phyloP scores from a whole-genome alignment of 2,888 invertebrate genomes.

The Hyposoter dolosus region DNA sequence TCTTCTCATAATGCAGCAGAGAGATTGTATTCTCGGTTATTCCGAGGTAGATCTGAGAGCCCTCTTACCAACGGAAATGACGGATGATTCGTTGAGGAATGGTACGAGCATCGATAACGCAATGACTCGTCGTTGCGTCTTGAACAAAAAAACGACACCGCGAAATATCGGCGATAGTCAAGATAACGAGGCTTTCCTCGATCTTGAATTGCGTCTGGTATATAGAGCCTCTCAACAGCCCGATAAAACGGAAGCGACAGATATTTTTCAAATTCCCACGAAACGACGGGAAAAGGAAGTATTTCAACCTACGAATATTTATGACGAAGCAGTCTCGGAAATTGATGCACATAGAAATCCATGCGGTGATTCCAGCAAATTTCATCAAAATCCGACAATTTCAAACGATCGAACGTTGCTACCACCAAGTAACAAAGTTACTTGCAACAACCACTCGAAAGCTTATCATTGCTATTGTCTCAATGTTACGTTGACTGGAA shows the following conservation, averaged over 20 bases:
- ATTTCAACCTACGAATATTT: constrained; percentile 32
- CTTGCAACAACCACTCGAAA: constrained; percentile 64
- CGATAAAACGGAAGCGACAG: constrained; percentile 15
- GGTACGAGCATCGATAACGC: constrained; percentile 83
- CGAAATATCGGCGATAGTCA: constrained; percentile 56
- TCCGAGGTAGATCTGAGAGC: constrained; percentile 86
- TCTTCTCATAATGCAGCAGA: constrained; percentile 84
- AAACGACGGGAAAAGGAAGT: constrained; percentile 17
- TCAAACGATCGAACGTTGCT: constrained; percentile 26
- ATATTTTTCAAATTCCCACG: constrained; percentile 28
- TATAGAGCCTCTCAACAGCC: constrained; percentile 79
- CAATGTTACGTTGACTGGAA: constrained; percentile 75
- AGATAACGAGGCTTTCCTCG: constrained; percentile 84
- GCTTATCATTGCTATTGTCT: constrained; percentile 80
- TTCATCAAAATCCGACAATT: constrained; percentile 9
- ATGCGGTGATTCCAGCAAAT: constrained; percentile 75
- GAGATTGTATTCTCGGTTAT: constrained; percentile 84
- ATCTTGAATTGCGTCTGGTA: constrained; percentile 86
- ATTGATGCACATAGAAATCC: constrained; percentile 77
- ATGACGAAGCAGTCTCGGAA: constrained; percentile 67
- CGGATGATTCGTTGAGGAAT: constrained; percentile 82
- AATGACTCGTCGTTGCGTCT: constrained; percentile 82
- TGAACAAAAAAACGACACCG: constrained; percentile 71
- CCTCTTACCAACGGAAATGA: constrained; percentile 85
- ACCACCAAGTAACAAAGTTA: constrained; percentile 39